Conservation (phyloP, 2,888 invertebrate species). For the Periphyllus acericola region DNA sequence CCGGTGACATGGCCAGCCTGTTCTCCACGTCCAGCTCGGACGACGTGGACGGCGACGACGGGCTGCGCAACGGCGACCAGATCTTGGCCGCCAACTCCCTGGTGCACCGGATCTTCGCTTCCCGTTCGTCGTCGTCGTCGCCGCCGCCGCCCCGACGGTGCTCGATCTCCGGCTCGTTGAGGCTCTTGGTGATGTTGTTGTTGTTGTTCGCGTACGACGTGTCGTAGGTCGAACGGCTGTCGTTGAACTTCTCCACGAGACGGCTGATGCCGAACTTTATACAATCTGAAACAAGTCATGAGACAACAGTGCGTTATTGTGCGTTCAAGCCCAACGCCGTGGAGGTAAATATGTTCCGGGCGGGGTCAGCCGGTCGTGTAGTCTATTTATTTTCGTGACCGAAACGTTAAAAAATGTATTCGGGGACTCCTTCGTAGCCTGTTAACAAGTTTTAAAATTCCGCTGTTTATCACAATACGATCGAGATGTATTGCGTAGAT, state of each 20-base stretch:
- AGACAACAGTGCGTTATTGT: background rate
- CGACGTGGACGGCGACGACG: constrained; percentile 44
- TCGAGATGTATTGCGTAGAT: too few relatives aligned
- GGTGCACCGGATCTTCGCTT: constrained; percentile 67
- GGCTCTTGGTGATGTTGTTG: constrained; percentile 66
- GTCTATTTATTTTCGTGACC: too few relatives aligned
- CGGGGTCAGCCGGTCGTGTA: too few relatives aligned
- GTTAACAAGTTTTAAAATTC: too few relatives aligned
- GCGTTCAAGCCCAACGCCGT: too few relatives aligned
- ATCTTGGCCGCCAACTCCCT: constrained; percentile 66
- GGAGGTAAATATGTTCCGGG: too few relatives aligned
- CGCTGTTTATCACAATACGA: too few relatives aligned
- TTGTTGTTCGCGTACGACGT: constrained; percentile 68
- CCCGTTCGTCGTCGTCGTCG: constrained; percentile 66
- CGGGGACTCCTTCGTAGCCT: too few relatives aligned
- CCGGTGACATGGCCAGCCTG: constrained; percentile 67
- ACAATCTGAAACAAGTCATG: constrained; percentile 74
- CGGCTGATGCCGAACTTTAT: constrained; percentile 87
- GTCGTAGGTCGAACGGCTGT: constrained; percentile 68
- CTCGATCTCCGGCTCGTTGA: constrained; percentile 57
- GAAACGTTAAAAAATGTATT: too few relatives aligned
- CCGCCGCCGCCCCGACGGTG: constrained; percentile 67
- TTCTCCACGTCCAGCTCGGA: constrained; percentile 62
- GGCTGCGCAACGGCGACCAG: constrained; percentile 56
- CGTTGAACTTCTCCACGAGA: constrained; percentile 76